These are phyloP conservation scores for Dolichopus griseipennis DNA, from an alignment of 2,888 invertebrate genomes.

Conservation along the genomic window DNA sequence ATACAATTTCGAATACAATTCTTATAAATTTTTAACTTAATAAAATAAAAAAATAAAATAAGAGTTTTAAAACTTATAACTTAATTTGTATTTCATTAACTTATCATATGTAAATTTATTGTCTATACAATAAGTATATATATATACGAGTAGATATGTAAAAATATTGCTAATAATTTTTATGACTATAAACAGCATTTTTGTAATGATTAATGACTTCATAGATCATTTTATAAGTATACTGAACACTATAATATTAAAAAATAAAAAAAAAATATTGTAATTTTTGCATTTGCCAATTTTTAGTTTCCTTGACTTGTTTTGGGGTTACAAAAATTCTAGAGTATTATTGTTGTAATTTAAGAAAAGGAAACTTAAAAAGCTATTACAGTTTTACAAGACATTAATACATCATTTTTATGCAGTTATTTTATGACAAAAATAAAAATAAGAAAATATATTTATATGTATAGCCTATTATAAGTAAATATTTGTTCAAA, in stretches of 20 bases:
- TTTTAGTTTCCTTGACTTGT: not conserved
- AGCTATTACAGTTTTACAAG: not conserved
- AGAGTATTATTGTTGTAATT: not conserved
- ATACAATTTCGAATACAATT: no score
- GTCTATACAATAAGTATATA: no score
- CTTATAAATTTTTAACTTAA: no score
- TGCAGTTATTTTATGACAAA: not conserved
- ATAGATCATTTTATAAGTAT: not conserved
- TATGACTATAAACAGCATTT: not conserved
- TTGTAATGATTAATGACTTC: not conserved
- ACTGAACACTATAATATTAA: not conserved
- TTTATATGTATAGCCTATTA: not conserved
- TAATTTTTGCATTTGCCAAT: slow-evolving; percentile 5
- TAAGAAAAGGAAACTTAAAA: not conserved
- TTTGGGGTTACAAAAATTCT: not conserved
- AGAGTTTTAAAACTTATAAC: no score
- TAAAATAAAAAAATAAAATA: no score
- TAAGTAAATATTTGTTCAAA: no score
- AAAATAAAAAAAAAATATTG: not conserved
- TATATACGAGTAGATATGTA: no score
- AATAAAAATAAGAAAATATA: not conserved
- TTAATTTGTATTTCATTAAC: no score
- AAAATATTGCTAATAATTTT: not conserved
- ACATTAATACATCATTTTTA: not conserved
- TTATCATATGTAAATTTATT: no score